Percentiles rank a stretch among this genome's conserved stretches.
phyloP scores from a whole-genome alignment of 2,888 invertebrate species.

The Sphaerophoria rueppellii region DNA sequence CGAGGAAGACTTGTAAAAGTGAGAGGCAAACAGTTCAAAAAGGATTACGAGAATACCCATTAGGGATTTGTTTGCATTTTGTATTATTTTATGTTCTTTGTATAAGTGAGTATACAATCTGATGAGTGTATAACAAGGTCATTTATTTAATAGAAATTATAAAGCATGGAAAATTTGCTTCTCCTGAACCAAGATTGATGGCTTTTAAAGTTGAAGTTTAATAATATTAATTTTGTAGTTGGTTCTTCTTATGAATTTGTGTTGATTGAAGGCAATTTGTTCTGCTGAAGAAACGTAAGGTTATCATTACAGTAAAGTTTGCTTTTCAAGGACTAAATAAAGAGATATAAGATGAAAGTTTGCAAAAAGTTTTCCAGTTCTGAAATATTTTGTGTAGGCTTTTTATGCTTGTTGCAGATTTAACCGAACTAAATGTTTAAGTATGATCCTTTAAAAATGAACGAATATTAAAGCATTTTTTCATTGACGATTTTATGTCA shows the following conservation, averaged over 20 bases:
- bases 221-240: background rate
- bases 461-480: too few relatives aligned
- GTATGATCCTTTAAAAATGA: too few relatives aligned
- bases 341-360: too few relatives aligned
- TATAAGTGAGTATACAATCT: background rate
- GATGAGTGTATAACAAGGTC: background rate
- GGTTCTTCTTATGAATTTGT: background rate
- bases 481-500: too few relatives aligned
- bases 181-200: background rate
- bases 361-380: too few relatives aligned
- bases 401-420: too few relatives aligned
- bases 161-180: background rate
- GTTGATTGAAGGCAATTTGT: too few relatives aligned
- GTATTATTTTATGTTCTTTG: background rate
- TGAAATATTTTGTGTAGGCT: too few relatives aligned
- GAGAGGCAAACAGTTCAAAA: background rate
- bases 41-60: background rate
- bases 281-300: too few relatives aligned
- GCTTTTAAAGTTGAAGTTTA: background rate
- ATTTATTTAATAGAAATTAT: background rate
- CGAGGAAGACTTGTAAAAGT: background rate
- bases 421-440: too few relatives aligned
- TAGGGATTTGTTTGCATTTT: background rate
- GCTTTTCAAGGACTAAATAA: too few relatives aligned
- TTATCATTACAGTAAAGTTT: too few relatives aligned